A percentile compares a stretch with the other conserved stretches of the same genome.
phyloP scores from a whole-genome alignment of 2,113 vertebrate species.

The Chloebia gouldiae region DNA sequence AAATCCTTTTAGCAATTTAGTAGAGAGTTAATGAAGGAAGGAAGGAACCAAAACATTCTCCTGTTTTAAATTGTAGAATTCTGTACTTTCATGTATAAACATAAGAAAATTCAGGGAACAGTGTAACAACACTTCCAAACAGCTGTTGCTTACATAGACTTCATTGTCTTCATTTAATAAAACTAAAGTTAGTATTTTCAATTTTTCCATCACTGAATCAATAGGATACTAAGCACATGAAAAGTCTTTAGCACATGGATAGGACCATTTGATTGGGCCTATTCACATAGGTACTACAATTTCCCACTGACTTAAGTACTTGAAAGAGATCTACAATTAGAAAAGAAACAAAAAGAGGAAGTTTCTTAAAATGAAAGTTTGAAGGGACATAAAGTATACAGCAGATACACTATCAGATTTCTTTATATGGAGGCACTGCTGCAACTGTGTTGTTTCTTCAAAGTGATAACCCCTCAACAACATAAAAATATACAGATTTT shows the following conservation, averaged over 20 bases:
- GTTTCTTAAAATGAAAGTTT: slow-evolving; percentile 47
- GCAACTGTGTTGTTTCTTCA: slow-evolving; percentile 74
- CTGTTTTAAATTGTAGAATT: background rate
- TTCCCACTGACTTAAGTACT: background rate
- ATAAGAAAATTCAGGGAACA: background rate
- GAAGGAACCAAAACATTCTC: background rate
- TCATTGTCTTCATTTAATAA: background rate
- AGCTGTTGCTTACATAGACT: background rate
- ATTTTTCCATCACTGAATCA: background rate
- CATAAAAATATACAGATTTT: slow-evolving; percentile 78
- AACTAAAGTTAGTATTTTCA: background rate
- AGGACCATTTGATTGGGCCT: background rate
- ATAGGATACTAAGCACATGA: background rate
- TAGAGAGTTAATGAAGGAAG: background rate
- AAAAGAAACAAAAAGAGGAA: slow-evolving; percentile 17
- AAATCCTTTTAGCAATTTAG: background rate
- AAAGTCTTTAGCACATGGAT: background rate
- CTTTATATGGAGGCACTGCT: slow-evolving; percentile 53
- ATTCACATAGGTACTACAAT: background rate
- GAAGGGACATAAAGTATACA: slow-evolving; percentile 25
- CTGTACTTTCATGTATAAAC: background rate
- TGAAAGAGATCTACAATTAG: background rate
- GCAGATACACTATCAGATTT: slow-evolving; percentile 55
- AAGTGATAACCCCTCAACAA: slow-evolving; percentile 71
- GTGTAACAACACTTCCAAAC: background rate